Evolutionary conservation across 2,797 vertebrate species (phyloP), one percentile per base, ranked within the genome.

Genomic region (Gymnothorax reevesii): DNA sequence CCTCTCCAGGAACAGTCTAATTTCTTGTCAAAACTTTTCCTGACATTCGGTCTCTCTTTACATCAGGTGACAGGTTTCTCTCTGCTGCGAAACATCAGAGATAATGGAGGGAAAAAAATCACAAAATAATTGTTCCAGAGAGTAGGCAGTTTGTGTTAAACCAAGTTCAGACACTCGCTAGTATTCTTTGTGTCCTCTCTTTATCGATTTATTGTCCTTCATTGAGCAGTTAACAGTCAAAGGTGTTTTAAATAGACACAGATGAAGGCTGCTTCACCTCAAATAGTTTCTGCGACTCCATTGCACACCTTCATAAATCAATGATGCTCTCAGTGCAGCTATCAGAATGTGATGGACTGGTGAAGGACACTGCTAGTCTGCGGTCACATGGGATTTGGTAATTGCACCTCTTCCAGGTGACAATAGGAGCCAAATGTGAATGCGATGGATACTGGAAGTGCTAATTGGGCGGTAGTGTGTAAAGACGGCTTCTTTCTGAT

Each of bases 391-490:
- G 12, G 1, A 57, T 57, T 22, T 22, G 17, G n/a, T 62, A 22
- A 42, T n/a, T 49, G 17, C 12, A 4, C 17, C 25, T 20, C 52
- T 52, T 5, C 27, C 20, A n/a, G 13, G 59, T 13, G 12, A 64
- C 59, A 13, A 83, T 49, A 52, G 12, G 25, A 54, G 33, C 57
- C 42, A 10, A 82, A 82, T 57, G 55, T 13, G 4, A 33, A 8
- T 49, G 27, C 59, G 1, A 5, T n/a, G 71, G 17, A 27, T 73
- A 88, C 93, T 94, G 89, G 91, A 91, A 91, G 86, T 57, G 27
- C 59, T 83, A 73, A 42, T 89, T 71, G 85, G 86, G 33, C 62
- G 79, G 66, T 52, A 52, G 25, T 75, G 57, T 2, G 85, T 83
- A 85, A 80, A 85, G 59, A 75, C 52, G 12, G 7, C 55, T 77